Evolutionary conservation across 2,797 vertebrate genomes (phyloP), one percentile per base, ranked within the genome.

Genomic region (Trichosurus vulpecula): DNA sequence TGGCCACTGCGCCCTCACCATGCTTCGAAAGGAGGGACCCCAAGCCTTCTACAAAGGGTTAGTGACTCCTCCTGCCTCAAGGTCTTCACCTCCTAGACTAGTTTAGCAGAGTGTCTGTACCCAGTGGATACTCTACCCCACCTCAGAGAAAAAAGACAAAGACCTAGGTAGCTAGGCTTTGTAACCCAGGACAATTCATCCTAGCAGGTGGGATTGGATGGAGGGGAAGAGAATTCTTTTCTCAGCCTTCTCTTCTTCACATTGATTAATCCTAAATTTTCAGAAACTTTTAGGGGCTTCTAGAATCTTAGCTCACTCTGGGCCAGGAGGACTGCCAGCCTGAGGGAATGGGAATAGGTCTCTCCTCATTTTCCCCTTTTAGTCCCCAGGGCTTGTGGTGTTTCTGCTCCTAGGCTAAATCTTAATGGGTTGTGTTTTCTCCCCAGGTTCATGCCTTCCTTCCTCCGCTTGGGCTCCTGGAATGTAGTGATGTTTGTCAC

Each of bases 401-500:
- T 30, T n/a, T 27, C 3, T 35, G 52, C 16, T 57, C 56, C 30
- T 35, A 31, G 52, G 89, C 41, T 90, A 54, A 25, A 16, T 16
- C 57, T 92, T n/a, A 27, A 31, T 3, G 5, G 35, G 9, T 29
- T 95, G 31, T 94, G 31, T 95, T 91, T 97, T 94, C 61, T 96
- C 90, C 95, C 54, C 89, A 99, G 99, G 96, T 99, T 99, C 94
- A 98, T 99, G 97, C 99, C 99, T 0, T 99, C 99, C 14, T 99
- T 99, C 98, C 98, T 99, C 93, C 99, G 99, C 27, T 98, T 99
- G 95, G 98, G 99, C 90, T 99, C 99, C 97, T 99, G 99, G 99
- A 99, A 99, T 0, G 99, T 99, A 96, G 99, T 99, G 98, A 99
- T 99, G 99, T 99, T 99, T 0, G 98, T 99, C 93, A 99, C 99